Evolutionary conservation across 2,888 invertebrate species (phyloP).

Genomic region (Phasia obesa): DNA sequence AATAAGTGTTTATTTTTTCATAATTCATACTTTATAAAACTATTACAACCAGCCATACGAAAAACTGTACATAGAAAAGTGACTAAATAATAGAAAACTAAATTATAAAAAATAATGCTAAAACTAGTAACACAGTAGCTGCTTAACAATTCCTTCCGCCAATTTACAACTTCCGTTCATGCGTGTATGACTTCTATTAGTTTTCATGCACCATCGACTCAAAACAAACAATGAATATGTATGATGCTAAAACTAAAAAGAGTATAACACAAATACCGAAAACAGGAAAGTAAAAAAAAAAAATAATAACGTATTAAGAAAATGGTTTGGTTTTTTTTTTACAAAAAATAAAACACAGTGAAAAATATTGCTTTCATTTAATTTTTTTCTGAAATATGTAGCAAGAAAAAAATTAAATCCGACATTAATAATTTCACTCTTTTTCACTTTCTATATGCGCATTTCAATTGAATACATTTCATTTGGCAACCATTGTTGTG

Average conservation of each 20-base stretch:
- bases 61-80: neutral
- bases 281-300: neutral
- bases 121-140: slow-evolving; percentile 24
- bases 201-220: slow-evolving; percentile 40
- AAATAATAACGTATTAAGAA: neutral
- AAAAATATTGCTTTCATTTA: slow-evolving; percentile 54
- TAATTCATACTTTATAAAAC: neutral
- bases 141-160: slow-evolving; percentile 67
- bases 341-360: slow-evolving; percentile 16
- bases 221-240: neutral
- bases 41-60: neutral
- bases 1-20: no score
- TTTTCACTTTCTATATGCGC: slow-evolving; percentile 45
- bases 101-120: slow-evolving; percentile 5
- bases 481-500: slow-evolving; percentile 68
- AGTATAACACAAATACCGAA: neutral
- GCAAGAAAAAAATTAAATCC: slow-evolving; percentile 28
- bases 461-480: slow-evolving; percentile 67
- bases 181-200: slow-evolving; percentile 52
- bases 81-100: slow-evolving; percentile 1
- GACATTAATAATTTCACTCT: slow-evolving; percentile 37
- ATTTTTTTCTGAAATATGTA: slow-evolving; percentile 12
- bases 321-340: no score
- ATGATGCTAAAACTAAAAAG: neutral
- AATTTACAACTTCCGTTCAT: slow-evolving; percentile 69